Conservation (phyloP, 2,113 vertebrate genomes). For the Corythornis vintsioides region DNA sequence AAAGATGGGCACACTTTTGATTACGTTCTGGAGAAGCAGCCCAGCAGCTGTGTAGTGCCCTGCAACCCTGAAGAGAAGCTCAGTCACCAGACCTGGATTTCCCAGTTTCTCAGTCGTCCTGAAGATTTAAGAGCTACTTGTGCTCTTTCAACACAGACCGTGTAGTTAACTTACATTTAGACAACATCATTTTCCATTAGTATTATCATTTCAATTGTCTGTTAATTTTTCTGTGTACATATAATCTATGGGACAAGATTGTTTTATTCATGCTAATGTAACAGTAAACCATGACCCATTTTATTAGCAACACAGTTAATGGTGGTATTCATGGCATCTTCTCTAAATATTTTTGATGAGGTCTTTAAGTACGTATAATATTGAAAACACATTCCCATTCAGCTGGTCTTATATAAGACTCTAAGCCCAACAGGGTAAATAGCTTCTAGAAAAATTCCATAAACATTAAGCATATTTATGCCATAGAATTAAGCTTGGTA, state of each 20-base stretch:
- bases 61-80: background rate
- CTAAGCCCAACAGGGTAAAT: conserved; percentile 55
- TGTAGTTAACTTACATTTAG: background rate
- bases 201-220: conserved; percentile 60
- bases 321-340: conserved; percentile 62
- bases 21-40: background rate
- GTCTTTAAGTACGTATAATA: conserved; percentile 66
- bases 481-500: conserved; percentile 72
- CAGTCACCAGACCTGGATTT: background rate
- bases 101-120: conserved; percentile 44
- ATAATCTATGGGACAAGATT: conserved; percentile 7
- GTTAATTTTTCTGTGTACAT: conserved; percentile 54
- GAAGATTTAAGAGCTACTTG: background rate
- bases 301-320: conserved; percentile 54
- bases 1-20: background rate
- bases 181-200: conserved; percentile 23
- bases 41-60: background rate
- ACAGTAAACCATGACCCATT: conserved; percentile 57
- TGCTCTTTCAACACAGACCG: conserved; percentile 3
- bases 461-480: conserved; percentile 79
- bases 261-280: conserved; percentile 48
- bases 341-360: conserved; percentile 72
- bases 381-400: conserved; percentile 76
- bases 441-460: conserved; percentile 72
- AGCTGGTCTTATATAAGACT: conserved; percentile 44